Evolutionary conservation across 2,113 vertebrate species (phyloP).

Genomic region (Zosterops japonicus): DNA sequence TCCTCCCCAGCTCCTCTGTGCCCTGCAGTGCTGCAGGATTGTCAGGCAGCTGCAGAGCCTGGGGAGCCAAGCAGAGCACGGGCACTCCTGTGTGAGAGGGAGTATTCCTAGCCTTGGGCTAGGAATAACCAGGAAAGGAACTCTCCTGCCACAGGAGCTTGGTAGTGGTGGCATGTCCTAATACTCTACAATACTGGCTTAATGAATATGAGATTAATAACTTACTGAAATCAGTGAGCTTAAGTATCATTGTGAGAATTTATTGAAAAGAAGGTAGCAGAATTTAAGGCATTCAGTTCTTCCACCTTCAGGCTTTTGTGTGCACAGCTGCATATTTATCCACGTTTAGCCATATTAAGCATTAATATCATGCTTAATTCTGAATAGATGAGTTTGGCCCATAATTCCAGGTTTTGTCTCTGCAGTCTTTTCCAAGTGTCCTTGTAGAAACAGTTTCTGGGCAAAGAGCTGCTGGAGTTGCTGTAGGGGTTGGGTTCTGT

Average conservation of each 20-base stretch:
- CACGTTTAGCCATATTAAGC: not conserved
- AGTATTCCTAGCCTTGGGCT: not conserved
- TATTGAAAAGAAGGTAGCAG: not conserved
- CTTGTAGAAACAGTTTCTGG: not conserved
- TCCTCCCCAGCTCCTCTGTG: not conserved
- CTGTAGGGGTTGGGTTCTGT: not conserved
- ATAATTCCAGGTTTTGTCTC: not conserved
- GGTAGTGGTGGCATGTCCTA: not conserved
- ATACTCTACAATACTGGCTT: not conserved
- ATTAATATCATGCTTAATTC: not conserved
- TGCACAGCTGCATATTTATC: not conserved
- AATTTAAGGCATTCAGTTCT: not conserved
- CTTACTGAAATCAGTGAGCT: not conserved
- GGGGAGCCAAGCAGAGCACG: not conserved
- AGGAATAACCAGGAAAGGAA: not conserved
- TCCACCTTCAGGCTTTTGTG: not conserved
- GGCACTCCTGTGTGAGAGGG: not conserved
- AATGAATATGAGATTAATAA: not conserved
- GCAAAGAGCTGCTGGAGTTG: not conserved
- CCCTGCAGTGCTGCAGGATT: accelerated
- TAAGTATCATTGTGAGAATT: not conserved
- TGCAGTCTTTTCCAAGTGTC: not conserved
- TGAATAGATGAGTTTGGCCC: not conserved
- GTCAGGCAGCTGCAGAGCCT: not conserved
- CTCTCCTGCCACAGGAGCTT: not conserved